Percentiles rank a stretch among this genome's conserved stretches.
phyloP scores from a whole-genome alignment of 2,888 invertebrate genomes.

The Urechis unicinctus region DNA sequence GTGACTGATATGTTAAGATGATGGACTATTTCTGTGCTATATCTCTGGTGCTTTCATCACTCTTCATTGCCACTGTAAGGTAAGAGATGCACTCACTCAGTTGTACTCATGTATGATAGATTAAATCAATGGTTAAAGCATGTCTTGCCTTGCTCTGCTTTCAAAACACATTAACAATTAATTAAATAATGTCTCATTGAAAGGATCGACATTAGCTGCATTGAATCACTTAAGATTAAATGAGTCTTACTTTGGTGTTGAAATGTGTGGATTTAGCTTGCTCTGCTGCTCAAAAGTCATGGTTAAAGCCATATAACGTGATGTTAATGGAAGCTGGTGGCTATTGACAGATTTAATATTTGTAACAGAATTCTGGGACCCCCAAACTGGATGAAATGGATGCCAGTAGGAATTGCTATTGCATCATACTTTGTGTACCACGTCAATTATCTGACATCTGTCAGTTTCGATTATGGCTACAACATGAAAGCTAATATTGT shows the following conservation, averaged over 20 bases:
- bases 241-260: no score
- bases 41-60: conserved; percentile 65
- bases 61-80: conserved; percentile 35
- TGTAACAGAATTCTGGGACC: conserved; percentile 13
- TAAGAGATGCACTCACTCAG: conserved; percentile 18
- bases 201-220: no score
- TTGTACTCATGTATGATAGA: not conserved
- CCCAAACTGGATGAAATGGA: not conserved
- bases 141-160: no score
- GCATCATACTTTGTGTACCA: conserved; percentile 69
- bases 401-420: conserved; percentile 37
- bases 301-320: no score
- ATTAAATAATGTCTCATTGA: no score
- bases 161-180: no score
- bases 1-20: conserved; percentile 57
- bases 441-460: conserved; percentile 70
- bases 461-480: conserved; percentile 81
- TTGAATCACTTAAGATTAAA: no score
- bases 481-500: conserved; percentile 83
- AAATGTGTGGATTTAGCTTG: no score
- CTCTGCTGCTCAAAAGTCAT: no score
- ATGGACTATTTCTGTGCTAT: conserved; percentile 91
- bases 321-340: no score
- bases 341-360: no score
- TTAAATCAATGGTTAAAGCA: no score